Evolutionary conservation across 2,113 vertebrate genomes (phyloP).

Genomic region (Rhynchopsitta pachyrhyncha): DNA sequence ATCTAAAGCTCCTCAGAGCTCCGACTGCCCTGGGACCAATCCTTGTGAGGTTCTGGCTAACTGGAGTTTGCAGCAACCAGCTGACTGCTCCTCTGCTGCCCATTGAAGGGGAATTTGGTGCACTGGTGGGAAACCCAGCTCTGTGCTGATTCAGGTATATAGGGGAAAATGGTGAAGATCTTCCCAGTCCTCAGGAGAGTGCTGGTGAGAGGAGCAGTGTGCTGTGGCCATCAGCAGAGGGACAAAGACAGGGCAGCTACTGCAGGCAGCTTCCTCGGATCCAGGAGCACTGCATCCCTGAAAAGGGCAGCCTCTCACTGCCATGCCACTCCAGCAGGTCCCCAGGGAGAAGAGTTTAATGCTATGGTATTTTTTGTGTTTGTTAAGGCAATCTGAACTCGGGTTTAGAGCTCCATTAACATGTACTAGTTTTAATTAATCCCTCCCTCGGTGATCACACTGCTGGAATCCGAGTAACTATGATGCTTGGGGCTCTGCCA

Average conservation of each 20-base stretch:
- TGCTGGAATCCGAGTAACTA: not conserved
- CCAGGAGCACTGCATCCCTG: not conserved
- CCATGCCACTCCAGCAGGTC: not conserved
- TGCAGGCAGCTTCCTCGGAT: not conserved
- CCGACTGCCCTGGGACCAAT: not conserved
- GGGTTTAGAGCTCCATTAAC: not conserved
- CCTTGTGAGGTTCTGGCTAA: not conserved
- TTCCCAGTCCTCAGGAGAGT: not conserved
- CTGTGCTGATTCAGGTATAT: rapidly evolving
- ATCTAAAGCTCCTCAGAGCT: not conserved
- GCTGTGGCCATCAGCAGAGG: rapidly evolving
- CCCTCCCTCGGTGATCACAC: not conserved
- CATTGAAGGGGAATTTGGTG: not conserved
- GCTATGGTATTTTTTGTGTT: not conserved
- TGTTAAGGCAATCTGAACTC: not conserved
- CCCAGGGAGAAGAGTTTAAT: not conserved
- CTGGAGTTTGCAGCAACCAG: not conserved
- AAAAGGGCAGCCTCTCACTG: not conserved
- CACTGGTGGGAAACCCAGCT: not conserved
- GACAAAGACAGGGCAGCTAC: not conserved
- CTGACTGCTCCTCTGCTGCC: not conserved
- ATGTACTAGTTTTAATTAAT: not conserved
- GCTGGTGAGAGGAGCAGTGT: not conserved
- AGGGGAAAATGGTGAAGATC: not conserved
- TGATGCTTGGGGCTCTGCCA: not conserved